phyloP scores from a whole-genome alignment of 1,140 invertebrate genomes.

The Papilio dardanus region DNA sequence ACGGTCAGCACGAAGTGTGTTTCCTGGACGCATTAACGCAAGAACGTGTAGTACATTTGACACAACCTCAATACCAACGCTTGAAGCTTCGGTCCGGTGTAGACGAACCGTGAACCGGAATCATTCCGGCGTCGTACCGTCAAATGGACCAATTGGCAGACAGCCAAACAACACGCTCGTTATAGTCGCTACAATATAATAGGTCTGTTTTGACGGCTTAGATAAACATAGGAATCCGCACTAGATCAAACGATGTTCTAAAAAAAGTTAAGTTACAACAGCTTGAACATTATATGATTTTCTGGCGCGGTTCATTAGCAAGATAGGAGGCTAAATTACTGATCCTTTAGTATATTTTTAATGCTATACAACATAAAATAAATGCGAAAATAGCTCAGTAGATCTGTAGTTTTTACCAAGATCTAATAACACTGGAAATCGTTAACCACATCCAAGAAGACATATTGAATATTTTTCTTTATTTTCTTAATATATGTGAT shows the following conservation, averaged over 20 bases:
- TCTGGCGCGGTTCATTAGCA: background rate
- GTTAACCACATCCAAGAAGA: too few species aligned
- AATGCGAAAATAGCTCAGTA: background rate
- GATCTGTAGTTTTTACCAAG: too few species aligned
- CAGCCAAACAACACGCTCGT: constrained; percentile 56
- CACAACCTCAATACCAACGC: constrained; percentile 68
- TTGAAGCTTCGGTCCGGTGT: constrained; percentile 65
- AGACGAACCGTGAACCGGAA: constrained; percentile 73
- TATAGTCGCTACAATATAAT: constrained; percentile 14
- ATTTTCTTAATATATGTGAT: too few species aligned
- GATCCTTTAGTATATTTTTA: too few species aligned
- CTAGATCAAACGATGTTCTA: constrained; percentile 2
- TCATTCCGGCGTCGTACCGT: constrained; percentile 63
- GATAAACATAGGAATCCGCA: constrained; percentile 7
- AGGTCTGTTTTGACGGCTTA: constrained; percentile 19
- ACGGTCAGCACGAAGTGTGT: constrained; percentile 66
- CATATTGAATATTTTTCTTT: too few species aligned
- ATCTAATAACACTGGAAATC: too few species aligned
- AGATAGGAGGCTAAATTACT: too few species aligned
- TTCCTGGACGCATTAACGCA: constrained; percentile 56
- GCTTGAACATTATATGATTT: background rate
- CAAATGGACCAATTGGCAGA: constrained; percentile 74
- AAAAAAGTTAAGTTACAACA: background rate
- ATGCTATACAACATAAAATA: constrained; percentile 27
- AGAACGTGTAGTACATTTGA: constrained; percentile 57